Evolutionary conservation across 1,140 invertebrate species (phyloP).

Genomic region (Riptortus pedestris): DNA sequence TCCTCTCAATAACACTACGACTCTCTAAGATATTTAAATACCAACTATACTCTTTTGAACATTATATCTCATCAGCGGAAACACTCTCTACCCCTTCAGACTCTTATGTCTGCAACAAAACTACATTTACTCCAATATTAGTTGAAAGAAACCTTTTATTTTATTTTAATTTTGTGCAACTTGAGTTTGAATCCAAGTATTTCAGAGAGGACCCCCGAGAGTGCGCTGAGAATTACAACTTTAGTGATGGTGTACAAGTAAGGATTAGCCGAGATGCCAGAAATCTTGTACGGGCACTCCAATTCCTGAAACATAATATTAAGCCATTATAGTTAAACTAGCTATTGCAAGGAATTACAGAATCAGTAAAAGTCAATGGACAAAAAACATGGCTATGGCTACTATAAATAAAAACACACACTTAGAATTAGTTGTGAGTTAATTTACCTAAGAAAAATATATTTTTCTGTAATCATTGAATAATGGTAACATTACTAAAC

Average conservation of each 20-base stretch:
- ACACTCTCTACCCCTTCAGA: too few relatives aligned
- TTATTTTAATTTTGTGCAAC: conserved; percentile 91
- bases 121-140: too few relatives aligned
- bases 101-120: too few relatives aligned
- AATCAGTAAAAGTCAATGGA: neutral
- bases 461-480: too few relatives aligned
- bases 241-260: conserved; percentile 92
- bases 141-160: conserved; percentile 42
- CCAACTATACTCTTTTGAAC: too few relatives aligned
- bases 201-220: conserved; percentile 89
- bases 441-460: too few relatives aligned
- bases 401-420: neutral
- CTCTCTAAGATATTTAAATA: too few relatives aligned
- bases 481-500: too few relatives aligned
- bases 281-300: conserved; percentile 94
- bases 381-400: neutral
- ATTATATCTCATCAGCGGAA: too few relatives aligned
- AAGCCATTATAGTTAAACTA: neutral
- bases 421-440: too few relatives aligned
- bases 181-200: conserved; percentile 94
- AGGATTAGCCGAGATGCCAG: conserved; percentile 87
- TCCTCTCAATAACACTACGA: too few relatives aligned
- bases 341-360: too few relatives aligned
- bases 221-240: conserved; percentile 85
- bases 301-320: conserved; percentile 62